Percentiles rank a stretch among this genome's conserved stretches.
phyloP scores from a whole-genome alignment of 2,113 vertebrate species.

The Lutjanus erythropterus region DNA sequence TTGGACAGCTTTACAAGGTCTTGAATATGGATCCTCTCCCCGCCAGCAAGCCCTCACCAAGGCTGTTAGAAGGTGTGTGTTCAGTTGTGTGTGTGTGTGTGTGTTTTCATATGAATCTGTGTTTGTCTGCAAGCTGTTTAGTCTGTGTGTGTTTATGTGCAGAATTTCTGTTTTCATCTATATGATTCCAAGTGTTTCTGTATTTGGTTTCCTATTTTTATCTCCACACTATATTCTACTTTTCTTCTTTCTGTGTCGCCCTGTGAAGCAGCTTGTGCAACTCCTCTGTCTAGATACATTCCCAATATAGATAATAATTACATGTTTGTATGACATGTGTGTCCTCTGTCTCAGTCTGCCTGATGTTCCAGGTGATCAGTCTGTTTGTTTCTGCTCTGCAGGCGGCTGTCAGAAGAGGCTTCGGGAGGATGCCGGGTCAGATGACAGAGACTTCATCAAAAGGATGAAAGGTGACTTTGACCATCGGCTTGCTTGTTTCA shows the following conservation, averaged over 20 bases:
- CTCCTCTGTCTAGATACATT: neutral
- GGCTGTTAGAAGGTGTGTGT: slow-evolving; percentile 65
- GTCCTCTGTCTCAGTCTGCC: neutral
- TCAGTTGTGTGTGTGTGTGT: slow-evolving; percentile 11
- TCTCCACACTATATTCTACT: neutral
- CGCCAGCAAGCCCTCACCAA: slow-evolving; percentile 51
- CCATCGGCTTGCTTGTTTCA: slow-evolving; percentile 21
- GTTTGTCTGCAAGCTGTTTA: neutral
- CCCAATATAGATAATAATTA: neutral
- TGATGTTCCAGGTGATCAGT: slow-evolving; percentile 16
- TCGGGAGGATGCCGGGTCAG: slow-evolving; percentile 89
- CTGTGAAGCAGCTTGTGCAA: neutral
- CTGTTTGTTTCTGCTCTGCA: slow-evolving; percentile 42
- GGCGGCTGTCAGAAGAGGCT: slow-evolving; percentile 91
- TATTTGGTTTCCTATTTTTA: neutral
- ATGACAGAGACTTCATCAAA: slow-evolving; percentile 96
- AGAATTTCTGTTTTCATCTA: neutral
- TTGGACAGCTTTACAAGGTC: slow-evolving; percentile 79
- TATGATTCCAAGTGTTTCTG: neutral
- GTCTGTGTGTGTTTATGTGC: neutral
- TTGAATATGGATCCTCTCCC: slow-evolving; percentile 79
- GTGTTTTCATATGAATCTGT: neutral
- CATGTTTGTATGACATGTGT: neutral
- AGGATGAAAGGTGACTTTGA: slow-evolving; percentile 92
- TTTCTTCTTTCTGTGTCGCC: neutral